Base-by-base conservation (phyloP, 2,797 vertebrate species). In the Pangasius djambal region DNA sequence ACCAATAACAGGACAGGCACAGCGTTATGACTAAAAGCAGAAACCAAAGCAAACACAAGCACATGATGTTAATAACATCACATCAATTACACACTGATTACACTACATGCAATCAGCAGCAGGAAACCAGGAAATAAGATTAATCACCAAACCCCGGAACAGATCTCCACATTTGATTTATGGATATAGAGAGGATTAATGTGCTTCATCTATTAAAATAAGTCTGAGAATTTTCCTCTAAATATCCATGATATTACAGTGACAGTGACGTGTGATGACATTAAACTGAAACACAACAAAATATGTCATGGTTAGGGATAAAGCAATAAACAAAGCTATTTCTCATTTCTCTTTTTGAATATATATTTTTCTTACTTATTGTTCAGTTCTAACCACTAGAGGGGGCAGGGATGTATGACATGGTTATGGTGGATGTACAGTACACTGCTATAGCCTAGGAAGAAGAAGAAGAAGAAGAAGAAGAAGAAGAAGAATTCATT, bases 351-450 rank as follows among this genome's bases (percentile, higher is more conserved):
- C 6, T 18, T 79, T 78, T 16, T 1, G 57, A 81, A 34, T n/a
- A 22, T 34, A 10, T 28, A 37, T 44, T 65, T 50, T 48, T 31
- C 8, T 34, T 22, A 52, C 6, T 67, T 67, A 37, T 67, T 67
- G 16, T 83, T 63, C 13, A 65, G 44, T 20, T 84, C 28, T 50
- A 84, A 13, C 83, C 83, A 84, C 83, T 84, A 84, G 83, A 84
- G 83, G 83, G 83, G 16, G 83, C 83, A 69, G 61, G n/a, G 63
- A 69, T 31, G 83, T 84, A 12, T 52, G n/a, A 50, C 63, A 52
- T 67, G 61, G 61, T 40, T 44, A 67, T 65, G 28, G 15, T 31
- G 61, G 16, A 50, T 34, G 40, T 84, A 50, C 82, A 84, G 25
- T 15, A 57, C 50, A 22, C 37, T 57, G 16, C 15, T 55, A 31